phyloP scores from a whole-genome alignment of 1,140 invertebrate genomes.

The Belonocnema kinseyi region DNA sequence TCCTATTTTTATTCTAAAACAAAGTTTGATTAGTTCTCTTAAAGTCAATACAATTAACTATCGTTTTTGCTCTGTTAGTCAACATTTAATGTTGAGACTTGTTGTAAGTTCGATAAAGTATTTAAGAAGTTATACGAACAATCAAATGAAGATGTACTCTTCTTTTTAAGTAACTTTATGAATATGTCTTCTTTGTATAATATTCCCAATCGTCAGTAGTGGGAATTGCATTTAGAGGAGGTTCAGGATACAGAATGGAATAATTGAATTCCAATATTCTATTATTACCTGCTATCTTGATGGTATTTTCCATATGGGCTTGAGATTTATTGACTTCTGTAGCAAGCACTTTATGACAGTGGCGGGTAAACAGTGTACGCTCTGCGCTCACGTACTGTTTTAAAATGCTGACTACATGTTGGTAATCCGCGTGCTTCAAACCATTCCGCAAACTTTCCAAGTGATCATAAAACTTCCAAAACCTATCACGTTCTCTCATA shows the following conservation, averaged over 20 bases:
- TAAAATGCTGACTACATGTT: constrained; percentile 52
- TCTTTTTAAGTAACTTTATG: too few species aligned
- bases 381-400: constrained; percentile 34
- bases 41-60: neutral
- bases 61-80: neutral
- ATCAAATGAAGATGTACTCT: too few species aligned
- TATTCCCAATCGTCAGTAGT: neutral
- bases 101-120: constrained; percentile 18
- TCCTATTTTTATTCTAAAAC: too few species aligned
- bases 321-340: constrained; percentile 50
- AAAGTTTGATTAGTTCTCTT: neutral
- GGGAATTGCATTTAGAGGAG: neutral
- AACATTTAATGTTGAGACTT: constrained; percentile 1
- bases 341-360: constrained; percentile 55
- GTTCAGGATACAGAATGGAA: neutral
- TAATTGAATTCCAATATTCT: constrained; percentile 33
- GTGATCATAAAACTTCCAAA: constrained; percentile 54
- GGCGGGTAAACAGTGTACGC: constrained; percentile 36
- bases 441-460: constrained; percentile 47
- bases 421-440: constrained; percentile 55
- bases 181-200: neutral
- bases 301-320: constrained; percentile 51
- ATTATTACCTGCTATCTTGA: constrained; percentile 57
- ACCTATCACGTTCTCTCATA: constrained; percentile 32
- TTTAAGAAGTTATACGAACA: neutral